Evolutionary conservation across 2,888 invertebrate genomes (phyloP), one percentile per base, ranked within the genome.

Genomic region (Amphimallon solstitiale): DNA sequence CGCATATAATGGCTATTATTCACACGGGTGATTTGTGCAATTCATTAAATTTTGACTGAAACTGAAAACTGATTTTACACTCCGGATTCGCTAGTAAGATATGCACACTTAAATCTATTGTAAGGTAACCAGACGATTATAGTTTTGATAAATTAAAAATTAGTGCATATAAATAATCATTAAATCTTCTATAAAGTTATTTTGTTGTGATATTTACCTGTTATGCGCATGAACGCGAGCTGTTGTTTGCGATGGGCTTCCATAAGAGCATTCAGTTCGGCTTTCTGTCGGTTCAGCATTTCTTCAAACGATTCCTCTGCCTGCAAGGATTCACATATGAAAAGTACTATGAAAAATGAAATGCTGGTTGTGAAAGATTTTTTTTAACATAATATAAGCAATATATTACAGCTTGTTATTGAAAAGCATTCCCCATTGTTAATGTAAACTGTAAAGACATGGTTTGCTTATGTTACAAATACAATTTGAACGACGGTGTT

Each of bases 211-310:
- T 29, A 49, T 35, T 65, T 67, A 70, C 70, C 73, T 65, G 73
- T 70, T 40, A 73, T 70, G 46, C 70, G 78, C 79, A 83, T 82
- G 73, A 81, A 83, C 73, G 83, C 83, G 70, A 82, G 74, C 72
- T 82, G 83, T 74, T 87, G 87, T 68, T 84, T 83, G 65, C 82
- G 78, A 70, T 85, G 84, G n/a, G 82, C 81, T 73, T 83, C 83
- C 78, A 83, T 81, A 71, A 87, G 76, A 67, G 85, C 85, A 72
- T 86, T 85, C 68, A 85, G 75, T 76, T 87, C 87, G 71, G 83
- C 81, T 75, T 85, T 85, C 75, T 87, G 87, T 72, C 85, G 76
- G 70, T 83, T 82, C 70, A 84, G 72, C 81, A 84, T 81, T 71
- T 82, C 82, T 73, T 82, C 82, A 69, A 82, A 82, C 29, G 82